phyloP scores from a whole-genome alignment of 2,797 vertebrate genomes.

The Miichthys miiuy region DNA sequence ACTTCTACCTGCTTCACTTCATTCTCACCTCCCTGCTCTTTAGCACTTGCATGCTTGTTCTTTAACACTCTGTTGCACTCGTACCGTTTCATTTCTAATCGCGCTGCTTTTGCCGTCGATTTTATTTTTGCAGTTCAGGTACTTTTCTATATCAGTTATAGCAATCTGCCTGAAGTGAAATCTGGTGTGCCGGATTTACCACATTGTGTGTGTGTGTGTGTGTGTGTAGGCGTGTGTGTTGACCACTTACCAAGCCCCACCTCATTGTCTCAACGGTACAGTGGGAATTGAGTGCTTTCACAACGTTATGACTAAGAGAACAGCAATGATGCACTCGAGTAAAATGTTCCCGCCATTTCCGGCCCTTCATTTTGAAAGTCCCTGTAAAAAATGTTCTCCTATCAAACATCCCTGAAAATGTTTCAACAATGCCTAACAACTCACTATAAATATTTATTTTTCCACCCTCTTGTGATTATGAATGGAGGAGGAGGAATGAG shows the following conservation, averaged over 20 bases:
- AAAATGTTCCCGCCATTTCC: conserved; percentile 55
- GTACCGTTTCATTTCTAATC: background rate
- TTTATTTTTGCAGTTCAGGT: background rate
- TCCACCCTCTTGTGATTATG: conserved; percentile 45
- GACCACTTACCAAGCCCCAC: conserved; percentile 16
- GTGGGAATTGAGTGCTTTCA: conserved; percentile 44
- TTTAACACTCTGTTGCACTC: background rate
- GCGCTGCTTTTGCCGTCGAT: background rate
- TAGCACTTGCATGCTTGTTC: conserved; percentile 1
- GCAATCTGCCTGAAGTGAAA: conserved; percentile 2
- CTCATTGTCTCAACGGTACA: conserved; percentile 38
- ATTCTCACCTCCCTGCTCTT: background rate
- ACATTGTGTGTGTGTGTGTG: conserved; percentile 9
- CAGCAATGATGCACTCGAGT: conserved; percentile 49
- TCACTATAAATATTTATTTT: conserved; percentile 71
- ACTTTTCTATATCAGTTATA: background rate
- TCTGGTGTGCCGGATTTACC: background rate
- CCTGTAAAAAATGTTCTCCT: conserved; percentile 27
- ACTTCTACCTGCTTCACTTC: background rate
- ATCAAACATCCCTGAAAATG: conserved; percentile 50
- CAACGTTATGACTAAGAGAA: conserved; percentile 61
- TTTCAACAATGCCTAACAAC: conserved; percentile 52
- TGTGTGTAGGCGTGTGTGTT: conserved; percentile 11
- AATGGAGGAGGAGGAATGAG: conserved; percentile 56
- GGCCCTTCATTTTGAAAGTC: conserved; percentile 48